These are phyloP conservation scores for Gisinianus flammeolus DNA, from an alignment of 2,888 invertebrate species.

Conservation along the genomic window DNA sequence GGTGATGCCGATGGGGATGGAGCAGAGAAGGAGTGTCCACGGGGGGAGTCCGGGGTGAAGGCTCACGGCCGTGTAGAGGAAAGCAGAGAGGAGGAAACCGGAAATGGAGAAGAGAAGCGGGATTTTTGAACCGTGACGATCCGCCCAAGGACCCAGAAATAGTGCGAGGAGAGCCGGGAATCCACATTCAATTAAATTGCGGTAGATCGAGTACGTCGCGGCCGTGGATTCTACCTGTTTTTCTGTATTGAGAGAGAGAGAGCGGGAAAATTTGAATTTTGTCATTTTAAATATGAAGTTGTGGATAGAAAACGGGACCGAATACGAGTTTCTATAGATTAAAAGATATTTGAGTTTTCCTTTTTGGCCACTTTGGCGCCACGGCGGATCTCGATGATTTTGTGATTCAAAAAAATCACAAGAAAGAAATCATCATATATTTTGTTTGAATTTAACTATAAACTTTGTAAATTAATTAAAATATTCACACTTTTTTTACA, in stretches of 20 bases:
- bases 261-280: background rate
- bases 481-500: too few relatives aligned
- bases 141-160: constrained; percentile 78
- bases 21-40: constrained; percentile 64
- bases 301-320: too few relatives aligned
- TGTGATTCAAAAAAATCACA: too few relatives aligned
- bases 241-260: constrained; percentile 35
- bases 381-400: too few relatives aligned
- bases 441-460: too few relatives aligned
- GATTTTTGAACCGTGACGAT: constrained; percentile 69
- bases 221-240: constrained; percentile 45
- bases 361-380: too few relatives aligned
- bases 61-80: constrained; percentile 27
- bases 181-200: constrained; percentile 50
- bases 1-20: constrained; percentile 68
- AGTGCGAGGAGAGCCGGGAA: constrained; percentile 52
- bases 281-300: too few relatives aligned
- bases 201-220: constrained; percentile 45
- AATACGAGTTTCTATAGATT: too few relatives aligned
- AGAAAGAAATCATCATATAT: too few relatives aligned
- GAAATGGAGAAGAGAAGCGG: constrained; percentile 70
- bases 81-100: constrained; percentile 63
- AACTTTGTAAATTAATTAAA: too few relatives aligned
- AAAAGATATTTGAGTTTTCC: too few relatives aligned
- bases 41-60: constrained; percentile 59